Evolutionary conservation across 2,113 vertebrate species (phyloP).

Genomic region (Guaruba guarouba): DNA sequence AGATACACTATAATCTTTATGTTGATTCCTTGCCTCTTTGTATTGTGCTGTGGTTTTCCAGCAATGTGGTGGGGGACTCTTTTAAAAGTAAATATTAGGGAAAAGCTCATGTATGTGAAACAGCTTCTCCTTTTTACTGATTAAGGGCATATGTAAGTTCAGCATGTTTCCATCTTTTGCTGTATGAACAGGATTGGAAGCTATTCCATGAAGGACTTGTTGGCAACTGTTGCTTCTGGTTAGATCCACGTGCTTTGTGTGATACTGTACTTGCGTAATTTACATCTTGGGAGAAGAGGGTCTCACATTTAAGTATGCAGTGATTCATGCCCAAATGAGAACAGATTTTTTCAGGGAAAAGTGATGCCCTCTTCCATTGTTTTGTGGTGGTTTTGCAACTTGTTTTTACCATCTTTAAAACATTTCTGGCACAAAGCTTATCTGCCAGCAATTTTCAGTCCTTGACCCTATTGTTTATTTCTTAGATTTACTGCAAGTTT

Average conservation of each 20-base stretch:
- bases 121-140: neutral
- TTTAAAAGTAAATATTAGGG: neutral
- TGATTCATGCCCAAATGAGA: neutral
- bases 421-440: constrained; percentile 28
- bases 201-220: neutral
- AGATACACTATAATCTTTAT: neutral
- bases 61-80: neutral
- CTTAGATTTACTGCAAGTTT: constrained; percentile 24
- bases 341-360: constrained; percentile 15
- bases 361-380: constrained; percentile 5
- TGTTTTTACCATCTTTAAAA: constrained; percentile 19
- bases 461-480: constrained; percentile 21
- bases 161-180: neutral
- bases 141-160: accelerated
- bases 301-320: neutral
- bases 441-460: constrained; percentile 28
- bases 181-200: neutral
- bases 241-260: neutral
- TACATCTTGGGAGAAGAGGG: neutral
- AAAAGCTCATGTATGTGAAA: neutral
- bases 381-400: neutral
- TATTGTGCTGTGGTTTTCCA: neutral
- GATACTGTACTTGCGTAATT: neutral
- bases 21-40: neutral
- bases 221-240: neutral